Percentiles rank a stretch among this genome's conserved stretches.
Evolutionary conservation across 2,888 invertebrate genomes (phyloP).

Genomic region (Drosophila formosana): DNA sequence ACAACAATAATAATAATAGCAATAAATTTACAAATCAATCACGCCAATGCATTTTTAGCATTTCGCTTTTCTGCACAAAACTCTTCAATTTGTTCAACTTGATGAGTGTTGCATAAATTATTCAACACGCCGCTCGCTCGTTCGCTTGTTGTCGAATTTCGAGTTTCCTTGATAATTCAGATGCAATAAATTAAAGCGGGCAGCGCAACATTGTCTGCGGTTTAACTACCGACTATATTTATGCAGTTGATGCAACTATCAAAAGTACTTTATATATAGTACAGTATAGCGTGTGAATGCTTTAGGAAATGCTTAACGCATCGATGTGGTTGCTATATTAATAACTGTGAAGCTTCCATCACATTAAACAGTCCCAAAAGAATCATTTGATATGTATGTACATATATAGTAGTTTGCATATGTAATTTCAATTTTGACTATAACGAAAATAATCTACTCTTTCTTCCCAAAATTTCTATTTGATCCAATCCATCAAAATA

Average conservation of each 20-base stretch:
- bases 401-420: too few relatives aligned
- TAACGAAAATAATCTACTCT: too few relatives aligned
- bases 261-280: not conserved
- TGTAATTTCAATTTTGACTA: too few relatives aligned
- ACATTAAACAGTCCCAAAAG: too few relatives aligned
- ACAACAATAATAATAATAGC: constrained; percentile 26
- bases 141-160: constrained; percentile 18
- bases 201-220: constrained; percentile 4
- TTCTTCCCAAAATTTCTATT: too few relatives aligned
- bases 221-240: not conserved
- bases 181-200: constrained; percentile 13
- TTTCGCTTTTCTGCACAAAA: constrained; percentile 40
- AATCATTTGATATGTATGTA: too few relatives aligned
- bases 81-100: constrained; percentile 51
- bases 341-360: not conserved
- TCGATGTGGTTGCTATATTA: not conserved
- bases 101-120: constrained; percentile 52
- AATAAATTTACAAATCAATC: constrained; percentile 41
- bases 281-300: too few relatives aligned
- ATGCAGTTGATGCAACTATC: constrained; percentile 1
- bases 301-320: not conserved
- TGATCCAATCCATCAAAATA: too few relatives aligned
- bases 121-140: constrained; percentile 10
- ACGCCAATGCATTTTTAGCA: constrained; percentile 51
- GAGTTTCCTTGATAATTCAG: constrained; percentile 22